Base-by-base conservation (phyloP, 2,113 vertebrate species). In the Zapus hudsonius region DNA sequence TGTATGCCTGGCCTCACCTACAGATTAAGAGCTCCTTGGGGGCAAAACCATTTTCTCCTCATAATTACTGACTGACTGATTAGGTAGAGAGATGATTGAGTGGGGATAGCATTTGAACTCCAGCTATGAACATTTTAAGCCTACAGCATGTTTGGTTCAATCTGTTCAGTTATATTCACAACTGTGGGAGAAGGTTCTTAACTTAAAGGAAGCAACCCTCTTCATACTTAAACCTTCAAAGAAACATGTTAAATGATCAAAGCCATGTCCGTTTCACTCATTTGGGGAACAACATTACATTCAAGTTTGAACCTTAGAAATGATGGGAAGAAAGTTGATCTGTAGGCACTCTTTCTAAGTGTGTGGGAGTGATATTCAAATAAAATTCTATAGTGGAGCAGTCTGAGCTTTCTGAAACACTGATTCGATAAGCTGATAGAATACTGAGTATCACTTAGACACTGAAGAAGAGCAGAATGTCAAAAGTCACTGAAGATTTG, bases 141-240 rank as follows among this genome's bases (percentile, higher is more conserved):
- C 74, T 1, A 40, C 44, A 90, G 27, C 91, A 40, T 40, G 22
- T 92, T 92, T 92, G 87, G 90, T 82, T 67, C 75, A 75, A 87
- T 94, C 91, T 73, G 31, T 75, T 85, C 66, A 22, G 69, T 64
- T 89, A n/a, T 55, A 90, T 80, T 55, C 84, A 88, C 52, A 95
- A 61, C 29, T 38, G 67, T 86, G 55, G 73, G 25, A 92, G 42
- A 90, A 87, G 55, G 27, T 95, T 91, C 87, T 93, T 96, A 94
- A 95, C 96, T 94, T 80, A 72, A 83, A 96, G 94, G 93, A 95
- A 38, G 61, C 66, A 88, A 76, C 20, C 12, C 42, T 95, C 72
- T 29, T 94, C 82, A 89, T 72, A 91, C 84, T 96, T 94, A n/a
- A 87, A 95, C 94, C 95, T 97, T 97, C 96, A 97, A 97, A 97